Percentiles rank a stretch among this genome's conserved stretches.
Evolutionary conservation across 2,888 invertebrate species (phyloP).

Genomic region (Tetragonisca angustula): DNA sequence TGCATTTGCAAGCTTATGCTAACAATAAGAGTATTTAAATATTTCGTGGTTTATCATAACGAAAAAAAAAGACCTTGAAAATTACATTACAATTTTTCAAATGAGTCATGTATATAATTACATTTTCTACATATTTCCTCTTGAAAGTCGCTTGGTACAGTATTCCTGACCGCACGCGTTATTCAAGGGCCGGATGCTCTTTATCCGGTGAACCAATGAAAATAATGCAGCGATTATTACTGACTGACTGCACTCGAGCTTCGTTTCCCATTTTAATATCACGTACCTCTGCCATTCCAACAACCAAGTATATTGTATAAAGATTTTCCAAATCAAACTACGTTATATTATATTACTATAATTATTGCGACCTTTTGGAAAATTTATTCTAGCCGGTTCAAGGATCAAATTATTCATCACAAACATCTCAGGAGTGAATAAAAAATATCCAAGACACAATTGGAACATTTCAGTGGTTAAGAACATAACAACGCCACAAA

Average conservation of each 20-base stretch:
- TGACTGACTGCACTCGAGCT: conserved; percentile 13
- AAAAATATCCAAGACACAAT: neutral
- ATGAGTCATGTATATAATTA: conserved; percentile 11
- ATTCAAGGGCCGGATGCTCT: conserved; percentile 41
- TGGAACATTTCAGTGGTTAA: neutral
- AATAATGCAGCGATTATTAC: conserved; percentile 28
- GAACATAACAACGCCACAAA: conserved; percentile 14
- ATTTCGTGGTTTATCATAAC: neutral
- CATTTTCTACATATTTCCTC: conserved; percentile 13
- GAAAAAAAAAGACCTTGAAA: neutral
- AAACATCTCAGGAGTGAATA: neutral
- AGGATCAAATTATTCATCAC: neutral
- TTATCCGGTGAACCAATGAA: conserved; percentile 43
- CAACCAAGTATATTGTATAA: neutral
- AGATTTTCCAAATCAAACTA: neutral
- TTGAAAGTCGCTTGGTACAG: conserved; percentile 9
- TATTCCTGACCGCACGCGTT: conserved; percentile 11
- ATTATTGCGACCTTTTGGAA: neutral
- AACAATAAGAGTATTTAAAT: neutral
- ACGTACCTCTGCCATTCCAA: neutral
- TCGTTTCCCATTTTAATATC: conserved; percentile 9
- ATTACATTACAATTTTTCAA: neutral
- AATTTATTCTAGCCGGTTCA: neutral
- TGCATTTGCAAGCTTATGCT: neutral
- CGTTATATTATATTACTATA: no score